phyloP scores from a whole-genome alignment of 2,888 invertebrate species.

The Aleiodes leptofemur region DNA sequence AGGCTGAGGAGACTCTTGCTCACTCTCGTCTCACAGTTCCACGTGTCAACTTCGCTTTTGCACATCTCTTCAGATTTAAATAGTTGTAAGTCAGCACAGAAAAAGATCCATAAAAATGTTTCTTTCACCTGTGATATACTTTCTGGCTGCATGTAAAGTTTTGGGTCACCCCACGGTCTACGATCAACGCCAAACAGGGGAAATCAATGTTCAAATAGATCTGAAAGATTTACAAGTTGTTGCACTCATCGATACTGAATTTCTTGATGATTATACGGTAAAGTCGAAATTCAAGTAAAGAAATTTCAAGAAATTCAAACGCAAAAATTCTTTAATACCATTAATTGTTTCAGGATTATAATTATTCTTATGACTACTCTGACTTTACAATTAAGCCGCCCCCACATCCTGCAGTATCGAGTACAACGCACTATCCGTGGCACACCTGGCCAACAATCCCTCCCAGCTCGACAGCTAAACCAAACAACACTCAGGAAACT shows the following conservation, averaged over 20 bases:
- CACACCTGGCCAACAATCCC: slow-evolving; percentile 54
- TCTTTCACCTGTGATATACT: neutral
- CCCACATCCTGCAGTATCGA: slow-evolving; percentile 54
- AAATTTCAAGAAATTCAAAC: neutral
- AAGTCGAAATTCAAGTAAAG: slow-evolving; percentile 29
- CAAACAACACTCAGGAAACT: slow-evolving; percentile 10
- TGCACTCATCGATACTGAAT: slow-evolving; percentile 80
- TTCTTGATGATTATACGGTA: slow-evolving; percentile 80
- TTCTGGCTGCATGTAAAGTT: neutral
- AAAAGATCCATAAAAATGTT: neutral
- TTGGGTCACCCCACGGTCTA: slow-evolving; percentile 69
- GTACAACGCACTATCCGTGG: slow-evolving; percentile 53
- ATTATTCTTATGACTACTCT: slow-evolving; percentile 84
- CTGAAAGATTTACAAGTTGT: slow-evolving; percentile 87
- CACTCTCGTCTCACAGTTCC: slow-evolving; percentile 22
- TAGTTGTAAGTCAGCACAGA: too few relatives aligned
- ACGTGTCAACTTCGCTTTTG: slow-evolving; percentile 18
- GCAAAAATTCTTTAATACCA: neutral
- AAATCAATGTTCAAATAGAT: slow-evolving; percentile 87
- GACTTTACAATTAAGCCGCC: slow-evolving; percentile 83
- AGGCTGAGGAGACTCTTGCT: neutral
- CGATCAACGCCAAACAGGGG: slow-evolving; percentile 88
- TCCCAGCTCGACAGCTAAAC: slow-evolving; percentile 41
- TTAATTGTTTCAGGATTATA: slow-evolving; percentile 80
- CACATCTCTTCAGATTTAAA: neutral